These are phyloP conservation scores for Dicrostonyx torquatus DNA, from an alignment of 2,797 vertebrate species.

Conservation along the genomic window DNA sequence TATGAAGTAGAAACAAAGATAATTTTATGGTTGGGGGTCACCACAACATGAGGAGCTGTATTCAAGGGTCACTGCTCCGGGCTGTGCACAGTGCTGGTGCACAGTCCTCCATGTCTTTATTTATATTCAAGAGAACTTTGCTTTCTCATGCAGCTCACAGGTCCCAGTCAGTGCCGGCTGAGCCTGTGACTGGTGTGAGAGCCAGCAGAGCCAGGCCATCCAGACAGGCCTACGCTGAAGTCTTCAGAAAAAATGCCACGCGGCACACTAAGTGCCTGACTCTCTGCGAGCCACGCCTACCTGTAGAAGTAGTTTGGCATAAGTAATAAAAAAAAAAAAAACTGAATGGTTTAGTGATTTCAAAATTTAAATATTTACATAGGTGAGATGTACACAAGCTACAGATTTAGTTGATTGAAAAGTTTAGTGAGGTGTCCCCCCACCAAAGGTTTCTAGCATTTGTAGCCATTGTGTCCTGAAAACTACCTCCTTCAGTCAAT, in stretches of 20 bases:
- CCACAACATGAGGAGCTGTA: not conserved
- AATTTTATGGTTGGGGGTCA: no score
- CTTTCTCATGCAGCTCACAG: not conserved
- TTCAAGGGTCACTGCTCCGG: no score
- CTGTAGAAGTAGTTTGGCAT: not conserved
- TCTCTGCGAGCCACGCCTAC: not conserved
- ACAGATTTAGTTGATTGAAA: constrained; percentile 26
- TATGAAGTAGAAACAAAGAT: no score
- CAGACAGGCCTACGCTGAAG: not conserved
- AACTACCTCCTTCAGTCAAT: not conserved
- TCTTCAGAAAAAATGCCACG: not conserved
- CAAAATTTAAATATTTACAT: not conserved
- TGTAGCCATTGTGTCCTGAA: not conserved
- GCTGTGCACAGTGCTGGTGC: not conserved
- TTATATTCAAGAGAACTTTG: not conserved
- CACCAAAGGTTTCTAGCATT: not conserved
- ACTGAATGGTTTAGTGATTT: constrained; percentile 27
- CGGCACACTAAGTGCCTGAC: not conserved
- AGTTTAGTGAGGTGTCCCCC: not conserved
- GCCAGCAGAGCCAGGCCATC: not conserved
- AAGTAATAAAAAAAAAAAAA: not conserved
- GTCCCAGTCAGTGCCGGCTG: not conserved
- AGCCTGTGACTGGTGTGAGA: not conserved
- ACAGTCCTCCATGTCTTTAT: no score
- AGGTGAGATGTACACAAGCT: not conserved